Evolutionary conservation across 2,797 vertebrate species (phyloP).

Genomic region (Stomatorhinus walkeri): DNA sequence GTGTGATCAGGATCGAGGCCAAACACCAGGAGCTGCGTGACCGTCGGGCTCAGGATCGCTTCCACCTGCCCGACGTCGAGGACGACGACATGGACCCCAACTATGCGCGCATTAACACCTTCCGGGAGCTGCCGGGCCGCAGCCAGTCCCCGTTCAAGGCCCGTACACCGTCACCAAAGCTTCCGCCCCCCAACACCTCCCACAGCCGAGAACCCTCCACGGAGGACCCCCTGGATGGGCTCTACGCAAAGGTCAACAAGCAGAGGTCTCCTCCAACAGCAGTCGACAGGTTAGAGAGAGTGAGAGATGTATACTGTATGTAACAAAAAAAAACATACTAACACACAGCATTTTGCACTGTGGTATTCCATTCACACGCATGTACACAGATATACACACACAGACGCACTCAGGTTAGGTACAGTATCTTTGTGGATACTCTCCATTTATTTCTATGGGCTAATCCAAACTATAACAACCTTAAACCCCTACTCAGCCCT

Average conservation of each 20-base stretch:
- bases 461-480: background rate
- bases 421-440: background rate
- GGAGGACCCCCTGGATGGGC: constrained; percentile 73
- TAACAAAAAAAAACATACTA: background rate
- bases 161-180: constrained; percentile 49
- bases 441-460: background rate
- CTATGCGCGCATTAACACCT: constrained; percentile 87
- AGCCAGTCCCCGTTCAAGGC: constrained; percentile 43
- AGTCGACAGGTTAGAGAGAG: constrained; percentile 69
- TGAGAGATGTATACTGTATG: background rate
- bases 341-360: background rate
- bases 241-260: constrained; percentile 96
- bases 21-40: constrained; percentile 80
- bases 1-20: constrained; percentile 69
- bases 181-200: constrained; percentile 36
- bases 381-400: background rate
- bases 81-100: constrained; percentile 90
- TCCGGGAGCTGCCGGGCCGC: constrained; percentile 62
- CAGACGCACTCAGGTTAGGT: no score
- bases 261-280: constrained; percentile 57
- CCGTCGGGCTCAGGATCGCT: constrained; percentile 57
- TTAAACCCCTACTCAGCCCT: background rate
- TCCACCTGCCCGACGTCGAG: constrained; percentile 67
- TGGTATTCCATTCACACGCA: background rate
- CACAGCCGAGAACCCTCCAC: constrained; percentile 62